phyloP scores from a whole-genome alignment of 2,113 vertebrate species.

The Gambusia affinis region DNA sequence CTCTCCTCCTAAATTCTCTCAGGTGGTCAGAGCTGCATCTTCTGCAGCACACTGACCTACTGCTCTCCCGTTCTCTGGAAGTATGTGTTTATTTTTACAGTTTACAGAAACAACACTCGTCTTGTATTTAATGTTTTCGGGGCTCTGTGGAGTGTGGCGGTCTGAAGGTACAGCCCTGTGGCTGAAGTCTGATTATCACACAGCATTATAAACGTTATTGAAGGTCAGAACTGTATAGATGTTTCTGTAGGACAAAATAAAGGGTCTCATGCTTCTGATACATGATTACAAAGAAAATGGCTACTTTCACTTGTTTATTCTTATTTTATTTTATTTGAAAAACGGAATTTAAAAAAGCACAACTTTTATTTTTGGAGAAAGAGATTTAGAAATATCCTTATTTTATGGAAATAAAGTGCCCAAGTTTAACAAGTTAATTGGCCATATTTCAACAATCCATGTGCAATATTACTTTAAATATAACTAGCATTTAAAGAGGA shows the following conservation, averaged over 20 bases:
- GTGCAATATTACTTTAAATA: background rate
- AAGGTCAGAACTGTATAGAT: constrained; percentile 34
- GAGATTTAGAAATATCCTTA: background rate
- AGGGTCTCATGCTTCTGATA: constrained; percentile 11
- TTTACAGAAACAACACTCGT: constrained; percentile 16
- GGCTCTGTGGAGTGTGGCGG: constrained; percentile 40
- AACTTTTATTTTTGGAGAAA: constrained; percentile 1
- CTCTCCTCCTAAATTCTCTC: constrained; percentile 56
- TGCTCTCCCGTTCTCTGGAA: constrained; percentile 38
- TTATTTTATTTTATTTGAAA: background rate
- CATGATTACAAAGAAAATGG: constrained; percentile 12
- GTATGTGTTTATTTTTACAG: constrained; percentile 32
- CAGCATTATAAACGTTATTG: constrained; percentile 26
- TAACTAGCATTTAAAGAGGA: background rate
- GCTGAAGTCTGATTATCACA: constrained; percentile 14
- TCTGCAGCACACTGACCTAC: constrained; percentile 31
- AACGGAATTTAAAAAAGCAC: constrained; percentile 7
- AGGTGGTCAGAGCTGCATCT: constrained; percentile 62
- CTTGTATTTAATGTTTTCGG: constrained; percentile 36
- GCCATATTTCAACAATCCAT: background rate
- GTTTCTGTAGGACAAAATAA: constrained; percentile 46
- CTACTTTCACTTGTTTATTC: background rate
- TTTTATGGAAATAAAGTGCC: background rate
- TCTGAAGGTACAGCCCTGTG: constrained; percentile 9
- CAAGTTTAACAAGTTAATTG: background rate